A percentile compares a stretch with the other conserved stretches of the same genome.
These are phyloP conservation scores for Exaiptasia diaphana DNA, from an alignment of 64 coral and sea anemone genomes.

Conservation along the genomic window DNA sequence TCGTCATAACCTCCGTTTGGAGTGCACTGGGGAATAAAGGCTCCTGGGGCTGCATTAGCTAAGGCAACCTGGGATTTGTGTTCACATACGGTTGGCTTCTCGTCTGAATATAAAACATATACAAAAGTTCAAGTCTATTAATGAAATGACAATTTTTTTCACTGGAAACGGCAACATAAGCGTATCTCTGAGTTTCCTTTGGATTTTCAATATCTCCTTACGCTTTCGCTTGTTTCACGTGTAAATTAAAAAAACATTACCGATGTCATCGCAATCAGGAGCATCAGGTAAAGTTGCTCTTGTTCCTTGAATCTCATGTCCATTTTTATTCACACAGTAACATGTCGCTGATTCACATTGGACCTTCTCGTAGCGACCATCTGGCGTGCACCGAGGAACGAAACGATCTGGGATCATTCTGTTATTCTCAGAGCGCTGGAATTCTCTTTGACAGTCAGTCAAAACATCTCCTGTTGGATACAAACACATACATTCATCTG, in stretches of 20 bases:
- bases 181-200: no score
- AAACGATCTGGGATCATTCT: slow-evolving; percentile 27
- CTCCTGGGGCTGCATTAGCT: slow-evolving; percentile 15
- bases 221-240: no score
- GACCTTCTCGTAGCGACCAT: slow-evolving; percentile 31
- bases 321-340: slow-evolving; percentile 55
- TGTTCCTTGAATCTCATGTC: slow-evolving; percentile 47
- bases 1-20: slow-evolving; percentile 74
- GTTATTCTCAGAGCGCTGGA: not conserved
- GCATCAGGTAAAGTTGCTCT: slow-evolving; percentile 30
- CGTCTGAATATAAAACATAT: not conserved
- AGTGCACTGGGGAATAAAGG: slow-evolving; percentile 74
- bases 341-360: slow-evolving; percentile 40
- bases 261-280: slow-evolving; percentile 39
- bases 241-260: no score
- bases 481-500: no score
- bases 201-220: no score
- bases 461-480: not conserved
- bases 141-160: no score
- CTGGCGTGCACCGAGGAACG: slow-evolving; percentile 38
- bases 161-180: no score
- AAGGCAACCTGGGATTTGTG: slow-evolving; percentile 29
- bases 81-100: slow-evolving; percentile 35
- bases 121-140: not conserved
- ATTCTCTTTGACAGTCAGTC: slow-evolving; percentile 55